phyloP scores from a whole-genome alignment of 2,797 vertebrate species.

The Muscicapa comitata region DNA sequence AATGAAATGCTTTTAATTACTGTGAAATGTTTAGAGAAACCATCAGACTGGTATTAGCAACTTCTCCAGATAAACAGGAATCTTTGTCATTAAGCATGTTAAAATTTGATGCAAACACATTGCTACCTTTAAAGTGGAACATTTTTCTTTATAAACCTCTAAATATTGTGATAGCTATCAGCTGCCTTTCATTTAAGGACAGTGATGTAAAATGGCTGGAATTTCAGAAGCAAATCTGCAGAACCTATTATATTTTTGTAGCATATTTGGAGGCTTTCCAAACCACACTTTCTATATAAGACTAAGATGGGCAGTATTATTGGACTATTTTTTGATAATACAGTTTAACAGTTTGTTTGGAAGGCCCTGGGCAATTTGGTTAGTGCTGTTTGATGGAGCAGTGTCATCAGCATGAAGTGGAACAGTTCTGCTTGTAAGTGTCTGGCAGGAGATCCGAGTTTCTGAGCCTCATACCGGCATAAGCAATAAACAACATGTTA shows the following conservation, averaged over 20 bases:
- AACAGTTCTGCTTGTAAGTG: slow-evolving; percentile 66
- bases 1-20: neutral
- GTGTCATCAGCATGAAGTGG: slow-evolving; percentile 60
- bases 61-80: neutral
- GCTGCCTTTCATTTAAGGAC: slow-evolving; percentile 40
- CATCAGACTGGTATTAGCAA: neutral
- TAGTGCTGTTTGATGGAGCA: slow-evolving; percentile 55
- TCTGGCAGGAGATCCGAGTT: slow-evolving; percentile 60
- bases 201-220: slow-evolving; percentile 58
- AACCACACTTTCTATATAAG: slow-evolving; percentile 51
- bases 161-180: slow-evolving; percentile 63
- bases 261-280: slow-evolving; percentile 54
- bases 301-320: slow-evolving; percentile 40
- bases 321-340: slow-evolving; percentile 62
- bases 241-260: slow-evolving; percentile 41
- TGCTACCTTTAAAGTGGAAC: slow-evolving; percentile 44
- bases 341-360: slow-evolving; percentile 68
- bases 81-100: slow-evolving; percentile 14
- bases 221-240: slow-evolving; percentile 40
- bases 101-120: slow-evolving; percentile 27
- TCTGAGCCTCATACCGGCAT: slow-evolving; percentile 52
- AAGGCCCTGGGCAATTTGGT: slow-evolving; percentile 65
- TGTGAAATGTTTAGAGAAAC: neutral
- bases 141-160: slow-evolving; percentile 40
- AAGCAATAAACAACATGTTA: slow-evolving; percentile 71